These are phyloP conservation scores for Antennarius maculatus DNA, from an alignment of 2,797 vertebrate genomes.

Conservation along the genomic window DNA sequence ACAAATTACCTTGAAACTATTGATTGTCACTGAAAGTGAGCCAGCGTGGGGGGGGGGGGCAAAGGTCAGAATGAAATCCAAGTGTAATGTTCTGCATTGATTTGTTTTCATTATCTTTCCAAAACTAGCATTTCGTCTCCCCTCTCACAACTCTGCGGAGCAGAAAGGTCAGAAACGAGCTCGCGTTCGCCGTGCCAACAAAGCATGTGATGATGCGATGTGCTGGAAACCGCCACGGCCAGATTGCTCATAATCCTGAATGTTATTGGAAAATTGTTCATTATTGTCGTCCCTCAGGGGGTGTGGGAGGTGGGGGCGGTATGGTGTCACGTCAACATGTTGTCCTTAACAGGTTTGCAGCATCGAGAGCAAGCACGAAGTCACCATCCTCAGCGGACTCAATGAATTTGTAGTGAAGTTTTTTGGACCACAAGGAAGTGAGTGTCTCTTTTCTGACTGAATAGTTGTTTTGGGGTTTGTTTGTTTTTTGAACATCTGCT, in stretches of 20 bases:
- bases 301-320: background rate
- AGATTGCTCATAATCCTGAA: background rate
- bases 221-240: background rate
- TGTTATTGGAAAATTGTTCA: background rate
- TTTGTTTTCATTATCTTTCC: constrained; percentile 44
- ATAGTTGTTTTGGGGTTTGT: too few relatives aligned
- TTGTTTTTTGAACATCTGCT: background rate
- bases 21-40: constrained; percentile 13
- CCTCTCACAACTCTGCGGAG: constrained; percentile 18
- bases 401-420: constrained; percentile 99
- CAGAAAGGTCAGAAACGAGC: constrained; percentile 17
- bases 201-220: constrained; percentile 11
- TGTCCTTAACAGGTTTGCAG: constrained; percentile 80
- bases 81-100: constrained; percentile 40
- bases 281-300: background rate
- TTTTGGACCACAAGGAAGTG: constrained; percentile 99
- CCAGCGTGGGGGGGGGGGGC: constrained; percentile 2
- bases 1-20: constrained; percentile 24
- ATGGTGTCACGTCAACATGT: background rate
- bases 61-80: constrained; percentile 11
- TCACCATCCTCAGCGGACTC: constrained; percentile 98
- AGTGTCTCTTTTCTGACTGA: constrained; percentile 72
- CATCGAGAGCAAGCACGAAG: constrained; percentile 98
- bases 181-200: background rate
- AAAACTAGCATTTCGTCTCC: constrained; percentile 70